These are phyloP conservation scores for Hapalemur alaotrensis DNA, from an alignment of 2,797 vertebrate genomes.

Conservation along the genomic window DNA sequence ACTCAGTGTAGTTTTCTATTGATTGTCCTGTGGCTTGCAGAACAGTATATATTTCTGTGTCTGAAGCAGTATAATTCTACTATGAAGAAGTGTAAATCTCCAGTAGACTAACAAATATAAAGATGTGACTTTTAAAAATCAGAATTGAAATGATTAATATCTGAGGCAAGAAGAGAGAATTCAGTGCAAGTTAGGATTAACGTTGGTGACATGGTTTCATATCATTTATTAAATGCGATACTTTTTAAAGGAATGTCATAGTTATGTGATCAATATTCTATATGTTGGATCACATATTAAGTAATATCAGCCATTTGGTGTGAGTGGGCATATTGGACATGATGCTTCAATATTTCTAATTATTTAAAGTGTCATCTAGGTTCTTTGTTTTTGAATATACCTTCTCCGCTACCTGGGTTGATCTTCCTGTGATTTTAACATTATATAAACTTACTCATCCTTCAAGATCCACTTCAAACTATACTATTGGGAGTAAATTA, in stretches of 20 bases:
- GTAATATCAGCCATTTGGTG: not conserved
- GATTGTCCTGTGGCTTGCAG: constrained; percentile 49
- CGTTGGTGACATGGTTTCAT: not conserved
- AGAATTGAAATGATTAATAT: not conserved
- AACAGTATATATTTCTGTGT: constrained; percentile 34
- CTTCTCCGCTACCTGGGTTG: not conserved
- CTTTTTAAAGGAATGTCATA: not conserved
- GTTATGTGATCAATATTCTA: not conserved
- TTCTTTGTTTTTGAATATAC: not conserved
- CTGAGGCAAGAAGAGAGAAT: not conserved
- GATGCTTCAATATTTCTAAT: not conserved
- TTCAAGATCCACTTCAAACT: not conserved
- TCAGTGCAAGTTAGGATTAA: not conserved
- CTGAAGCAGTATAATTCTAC: constrained; percentile 35
- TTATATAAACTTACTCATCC: not conserved
- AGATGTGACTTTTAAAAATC: not conserved
- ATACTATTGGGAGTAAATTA: not conserved
- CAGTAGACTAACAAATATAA: constrained; percentile 29
- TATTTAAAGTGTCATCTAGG: not conserved
- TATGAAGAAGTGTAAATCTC: constrained; percentile 13
- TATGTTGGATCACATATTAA: not conserved
- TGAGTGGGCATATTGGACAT: not conserved
- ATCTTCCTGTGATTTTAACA: not conserved
- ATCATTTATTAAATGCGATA: not conserved
- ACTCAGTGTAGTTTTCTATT: constrained; percentile 65